Conservation (phyloP, 2,113 vertebrate species). For the Oxyura jamaicensis region DNA sequence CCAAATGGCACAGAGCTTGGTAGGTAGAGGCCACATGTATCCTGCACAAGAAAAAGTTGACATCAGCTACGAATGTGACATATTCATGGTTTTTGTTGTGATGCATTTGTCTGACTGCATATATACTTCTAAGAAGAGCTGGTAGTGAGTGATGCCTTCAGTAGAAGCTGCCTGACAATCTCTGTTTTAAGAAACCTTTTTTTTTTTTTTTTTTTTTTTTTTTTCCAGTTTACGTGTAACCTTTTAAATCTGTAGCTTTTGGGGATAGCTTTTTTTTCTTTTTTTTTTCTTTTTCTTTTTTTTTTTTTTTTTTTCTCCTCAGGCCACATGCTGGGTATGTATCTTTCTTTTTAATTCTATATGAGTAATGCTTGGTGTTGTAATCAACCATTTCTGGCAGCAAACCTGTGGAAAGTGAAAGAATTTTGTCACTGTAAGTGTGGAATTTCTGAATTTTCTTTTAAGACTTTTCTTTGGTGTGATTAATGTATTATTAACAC, state of each 20-base stretch:
- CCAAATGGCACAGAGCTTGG: constrained; percentile 90
- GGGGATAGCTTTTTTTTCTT: not conserved
- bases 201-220: not conserved
- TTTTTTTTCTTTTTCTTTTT: not conserved
- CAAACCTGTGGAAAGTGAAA: not conserved
- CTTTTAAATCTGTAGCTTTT: not conserved
- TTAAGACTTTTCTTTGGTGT: not conserved
- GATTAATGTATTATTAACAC: not conserved
- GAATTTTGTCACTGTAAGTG: not conserved
- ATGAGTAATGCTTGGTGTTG: not conserved
- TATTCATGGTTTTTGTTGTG: not conserved
- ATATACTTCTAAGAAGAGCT: not conserved
- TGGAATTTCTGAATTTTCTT: not conserved
- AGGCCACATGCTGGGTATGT: not conserved
- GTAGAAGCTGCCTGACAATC: not conserved
- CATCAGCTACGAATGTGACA: not conserved
- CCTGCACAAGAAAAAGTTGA: constrained; percentile 72
- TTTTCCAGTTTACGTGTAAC: not conserved
- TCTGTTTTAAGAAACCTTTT: not conserved
- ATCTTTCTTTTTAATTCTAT: not conserved
- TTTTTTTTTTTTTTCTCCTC: not conserved
- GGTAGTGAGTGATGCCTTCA: not conserved
- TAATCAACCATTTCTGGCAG: not conserved
- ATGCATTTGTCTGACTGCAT: accelerated
- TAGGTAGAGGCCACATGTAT: constrained; percentile 91